Conservation (phyloP, 1,140 invertebrate genomes). For the Antheraea pernyi region DNA sequence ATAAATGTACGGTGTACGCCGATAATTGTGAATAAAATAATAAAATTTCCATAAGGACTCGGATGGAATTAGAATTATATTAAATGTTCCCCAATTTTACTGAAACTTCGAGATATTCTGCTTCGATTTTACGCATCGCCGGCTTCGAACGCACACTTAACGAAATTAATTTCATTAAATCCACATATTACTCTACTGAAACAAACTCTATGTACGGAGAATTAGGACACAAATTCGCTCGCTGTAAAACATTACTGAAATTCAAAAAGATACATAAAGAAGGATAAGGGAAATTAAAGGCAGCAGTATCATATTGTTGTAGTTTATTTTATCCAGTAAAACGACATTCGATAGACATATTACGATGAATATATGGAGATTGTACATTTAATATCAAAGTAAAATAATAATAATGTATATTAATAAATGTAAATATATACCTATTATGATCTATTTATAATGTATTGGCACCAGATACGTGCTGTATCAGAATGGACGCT, state of each 20-base stretch:
- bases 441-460: conserved; percentile 54
- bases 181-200: conserved; percentile 2
- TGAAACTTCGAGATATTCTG: conserved; percentile 14
- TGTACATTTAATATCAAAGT: conserved; percentile 71
- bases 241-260: conserved; percentile 15
- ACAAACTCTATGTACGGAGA: conserved; percentile 11
- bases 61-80: conserved; percentile 3
- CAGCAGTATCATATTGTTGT: conserved; percentile 10
- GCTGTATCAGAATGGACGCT: conserved; percentile 50
- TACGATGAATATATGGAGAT: conserved; percentile 62
- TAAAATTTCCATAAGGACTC: not conserved
- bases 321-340: conserved; percentile 61
- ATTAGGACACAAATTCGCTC: not conserved
- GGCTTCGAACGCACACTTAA: conserved; percentile 32
- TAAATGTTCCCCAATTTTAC: conserved; percentile 15
- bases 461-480: conserved; percentile 57
- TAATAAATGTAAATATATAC: conserved; percentile 70
- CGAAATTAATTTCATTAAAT: conserved; percentile 49
- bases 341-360: conserved; percentile 64
- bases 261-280: conserved; percentile 1
- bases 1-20: not conserved
- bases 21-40: conserved; percentile 1
- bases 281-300: conserved; percentile 10
- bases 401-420: conserved; percentile 66
- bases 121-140: conserved; percentile 34